phyloP scores from a whole-genome alignment of 37 sponge, comb jelly and placozoan genomes.

The Hormiphora californensis region DNA sequence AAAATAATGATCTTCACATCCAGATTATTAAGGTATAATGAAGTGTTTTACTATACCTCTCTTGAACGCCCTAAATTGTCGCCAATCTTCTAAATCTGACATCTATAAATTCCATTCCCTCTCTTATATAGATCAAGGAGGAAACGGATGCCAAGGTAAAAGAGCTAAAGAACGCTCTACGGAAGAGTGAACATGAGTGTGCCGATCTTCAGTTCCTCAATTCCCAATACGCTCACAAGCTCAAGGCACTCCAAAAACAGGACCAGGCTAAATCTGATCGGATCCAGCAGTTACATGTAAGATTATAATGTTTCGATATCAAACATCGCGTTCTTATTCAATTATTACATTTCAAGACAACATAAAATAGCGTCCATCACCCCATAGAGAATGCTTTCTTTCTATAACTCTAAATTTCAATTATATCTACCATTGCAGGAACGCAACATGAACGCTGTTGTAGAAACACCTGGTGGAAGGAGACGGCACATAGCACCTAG shows the following conservation, averaged over 20 bases:
- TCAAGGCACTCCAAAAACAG: conserved; percentile 73
- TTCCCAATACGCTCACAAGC: conserved; percentile 80
- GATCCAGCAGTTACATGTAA: conserved; percentile 68
- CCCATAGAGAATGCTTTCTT: background rate
- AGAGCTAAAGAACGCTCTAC: conserved; percentile 70
- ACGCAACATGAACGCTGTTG: conserved; percentile 90
- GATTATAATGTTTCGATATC: background rate
- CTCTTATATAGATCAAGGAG: conserved; percentile 69
- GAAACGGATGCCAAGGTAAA: conserved; percentile 59
- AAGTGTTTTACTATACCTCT: background rate
- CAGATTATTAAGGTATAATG: conserved; percentile 61
- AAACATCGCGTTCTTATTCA: background rate
- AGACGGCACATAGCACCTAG: conserved; percentile 81
- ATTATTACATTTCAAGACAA: background rate
- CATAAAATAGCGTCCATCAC: no score
- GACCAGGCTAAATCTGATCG: conserved; percentile 68
- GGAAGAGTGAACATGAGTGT: conserved; percentile 89
- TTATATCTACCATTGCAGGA: no score
- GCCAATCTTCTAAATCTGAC: background rate
- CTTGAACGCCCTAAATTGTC: background rate
- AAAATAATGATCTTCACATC: conserved; percentile 88
- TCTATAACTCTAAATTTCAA: background rate
- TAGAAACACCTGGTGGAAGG: conserved; percentile 94
- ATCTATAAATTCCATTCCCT: background rate
- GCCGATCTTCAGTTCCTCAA: conserved; percentile 95